Evolutionary conservation across 2,888 invertebrate species (phyloP), one percentile per base, ranked within the genome.

Genomic region (Drosophila incognita): DNA sequence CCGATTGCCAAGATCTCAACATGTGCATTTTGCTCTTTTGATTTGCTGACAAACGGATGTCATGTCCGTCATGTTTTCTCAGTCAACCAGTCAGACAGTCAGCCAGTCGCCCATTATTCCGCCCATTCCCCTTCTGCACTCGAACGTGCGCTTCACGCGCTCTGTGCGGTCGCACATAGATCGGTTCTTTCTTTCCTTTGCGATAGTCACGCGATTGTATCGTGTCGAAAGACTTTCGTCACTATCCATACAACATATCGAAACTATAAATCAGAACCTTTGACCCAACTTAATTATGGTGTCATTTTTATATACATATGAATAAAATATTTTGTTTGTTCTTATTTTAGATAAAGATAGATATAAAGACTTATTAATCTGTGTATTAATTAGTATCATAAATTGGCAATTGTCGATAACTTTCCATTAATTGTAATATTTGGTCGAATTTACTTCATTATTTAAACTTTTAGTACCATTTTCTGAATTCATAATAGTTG

Each of bases 81-180:
- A 36, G 57, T 54, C 40, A n/a, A n/a, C 67, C 24, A 4, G 69
- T 64, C 58, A 35, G 63, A 42, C 36, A 31, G 21, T 62, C 29
- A 1, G 21, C 33, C 49, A 2, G 27, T 61, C 18, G 6, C 46
- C 21, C 21, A 21, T 46, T 15, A 21, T 15, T 40, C 35, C 0
- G 46, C 49, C 35, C 7, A 33, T 54, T 18, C 3, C 21, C 63
- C 54, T 11, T 35, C 67, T 61, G 61, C 48, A 65, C 35, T 69
- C 42, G 69, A 70, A 83, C 81, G 83, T 81, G 82, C 81, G 46
- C 56, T 74, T 86, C 83, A 83, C 77, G 87, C 71, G 51, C 64
- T 58, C 53, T 83, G 82, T 83, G 79, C 57, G 87, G 82, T 88
- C 89, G 40, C 11, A 31, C 40, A 31, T 40, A 58, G 31, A 46